These are phyloP conservation scores for Leptinotarsa defecta DNA, from an alignment of 1,140 invertebrate genomes.

Conservation along the genomic window DNA sequence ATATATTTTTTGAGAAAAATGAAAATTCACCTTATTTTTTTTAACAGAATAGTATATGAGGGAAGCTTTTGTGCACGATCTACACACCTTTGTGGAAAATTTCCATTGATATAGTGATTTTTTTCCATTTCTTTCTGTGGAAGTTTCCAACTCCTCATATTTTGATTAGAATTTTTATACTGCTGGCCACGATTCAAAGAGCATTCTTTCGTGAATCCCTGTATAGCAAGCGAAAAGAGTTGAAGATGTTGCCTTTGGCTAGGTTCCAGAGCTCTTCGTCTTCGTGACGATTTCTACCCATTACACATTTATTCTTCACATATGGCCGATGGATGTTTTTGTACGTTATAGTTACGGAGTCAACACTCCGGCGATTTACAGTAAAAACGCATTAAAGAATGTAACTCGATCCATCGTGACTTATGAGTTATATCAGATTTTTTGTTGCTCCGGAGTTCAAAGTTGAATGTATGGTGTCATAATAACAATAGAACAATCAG, in stretches of 20 bases:
- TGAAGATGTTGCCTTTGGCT: neutral
- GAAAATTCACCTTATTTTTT: no score
- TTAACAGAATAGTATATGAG: no score
- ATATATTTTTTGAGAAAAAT: no score
- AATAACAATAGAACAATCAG: constrained; percentile 1
- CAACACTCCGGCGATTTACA: constrained; percentile 16
- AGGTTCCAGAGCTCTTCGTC: neutral
- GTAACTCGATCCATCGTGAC: neutral
- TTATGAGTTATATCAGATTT: constrained; percentile 18
- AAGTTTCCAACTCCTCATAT: no score
- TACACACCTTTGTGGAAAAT: no score
- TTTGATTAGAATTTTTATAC: no score
- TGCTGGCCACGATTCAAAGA: no score
- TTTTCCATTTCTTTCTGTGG: no score
- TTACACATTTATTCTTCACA: constrained; percentile 15
- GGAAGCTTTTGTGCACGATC: no score
- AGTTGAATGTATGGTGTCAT: neutral
- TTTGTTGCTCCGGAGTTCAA: constrained; percentile 5
- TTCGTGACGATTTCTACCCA: neutral
- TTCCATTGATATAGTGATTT: no score
- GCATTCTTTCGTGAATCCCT: neutral
- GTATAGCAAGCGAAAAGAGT: neutral
- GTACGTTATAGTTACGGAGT: constrained; percentile 9
- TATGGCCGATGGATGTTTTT: constrained; percentile 17
- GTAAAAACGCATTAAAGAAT: constrained; percentile 20